phyloP scores from a whole-genome alignment of 2,797 vertebrate species.

The Rhynchonycteris naso region DNA sequence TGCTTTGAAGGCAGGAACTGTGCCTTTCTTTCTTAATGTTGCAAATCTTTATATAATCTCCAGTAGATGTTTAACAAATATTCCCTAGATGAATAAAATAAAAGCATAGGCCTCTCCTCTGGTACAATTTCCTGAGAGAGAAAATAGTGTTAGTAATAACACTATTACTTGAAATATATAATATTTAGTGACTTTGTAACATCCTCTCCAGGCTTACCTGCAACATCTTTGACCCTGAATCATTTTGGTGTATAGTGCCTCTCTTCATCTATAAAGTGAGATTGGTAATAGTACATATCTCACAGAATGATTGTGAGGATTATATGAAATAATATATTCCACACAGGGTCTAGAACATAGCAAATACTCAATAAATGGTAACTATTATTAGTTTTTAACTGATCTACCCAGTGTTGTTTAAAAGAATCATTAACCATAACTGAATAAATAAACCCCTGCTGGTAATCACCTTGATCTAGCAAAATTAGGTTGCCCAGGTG shows the following conservation, averaged over 20 bases:
- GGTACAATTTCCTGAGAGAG: background rate
- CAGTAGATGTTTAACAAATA: background rate
- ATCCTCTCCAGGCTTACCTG: background rate
- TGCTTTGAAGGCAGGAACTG: background rate
- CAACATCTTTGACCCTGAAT: slow-evolving; percentile 25
- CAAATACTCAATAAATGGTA: slow-evolving; percentile 33
- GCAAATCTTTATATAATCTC: background rate
- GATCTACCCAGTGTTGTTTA: background rate
- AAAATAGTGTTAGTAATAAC: slow-evolving; percentile 18
- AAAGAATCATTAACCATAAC: slow-evolving; percentile 47
- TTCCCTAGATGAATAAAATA: background rate
- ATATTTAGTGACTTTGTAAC: background rate
- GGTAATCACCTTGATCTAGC: slow-evolving; percentile 7
- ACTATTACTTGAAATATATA: slow-evolving; percentile 35
- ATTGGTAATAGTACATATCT: background rate
- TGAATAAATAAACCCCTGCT: slow-evolving; percentile 55
- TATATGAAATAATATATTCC: background rate
- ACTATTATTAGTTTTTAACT: slow-evolving; percentile 38
- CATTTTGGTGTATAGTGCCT: background rate
- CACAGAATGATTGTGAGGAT: background rate
- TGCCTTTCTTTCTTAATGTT: background rate
- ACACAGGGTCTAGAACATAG: background rate
- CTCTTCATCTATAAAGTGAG: slow-evolving; percentile 19
- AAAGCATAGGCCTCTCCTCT: background rate
- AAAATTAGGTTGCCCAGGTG: slow-evolving; percentile 37